Evolutionary conservation across 2,797 vertebrate species (phyloP).

Genomic region (Lycodopsis pacificus): DNA sequence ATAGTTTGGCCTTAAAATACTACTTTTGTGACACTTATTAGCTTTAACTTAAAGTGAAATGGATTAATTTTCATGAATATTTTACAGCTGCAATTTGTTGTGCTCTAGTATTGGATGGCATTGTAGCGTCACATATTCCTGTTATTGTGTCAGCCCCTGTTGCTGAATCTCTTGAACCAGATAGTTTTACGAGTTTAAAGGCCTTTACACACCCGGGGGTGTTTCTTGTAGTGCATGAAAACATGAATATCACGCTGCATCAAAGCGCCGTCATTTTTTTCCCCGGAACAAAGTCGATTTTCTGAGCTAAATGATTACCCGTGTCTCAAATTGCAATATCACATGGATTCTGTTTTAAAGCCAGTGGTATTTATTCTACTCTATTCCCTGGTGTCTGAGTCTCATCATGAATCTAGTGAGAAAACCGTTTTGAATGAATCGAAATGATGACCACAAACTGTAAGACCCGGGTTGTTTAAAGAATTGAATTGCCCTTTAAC

Average conservation of each 20-base stretch:
- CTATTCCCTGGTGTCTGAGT: neutral
- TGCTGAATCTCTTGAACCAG: neutral
- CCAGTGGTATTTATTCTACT: neutral
- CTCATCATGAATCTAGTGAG: neutral
- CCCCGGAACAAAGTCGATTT: neutral
- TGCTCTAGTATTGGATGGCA: neutral
- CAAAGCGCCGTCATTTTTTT: neutral
- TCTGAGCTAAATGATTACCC: neutral
- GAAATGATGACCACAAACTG: neutral
- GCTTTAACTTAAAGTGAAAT: neutral
- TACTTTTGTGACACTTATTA: neutral
- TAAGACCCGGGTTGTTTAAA: neutral
- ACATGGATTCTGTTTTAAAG: neutral
- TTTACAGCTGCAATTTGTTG: neutral
- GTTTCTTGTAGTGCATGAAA: neutral
- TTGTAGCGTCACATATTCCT: neutral
- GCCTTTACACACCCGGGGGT: neutral
- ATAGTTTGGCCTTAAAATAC: neutral
- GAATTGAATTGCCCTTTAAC: conserved; percentile 2
- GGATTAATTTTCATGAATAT: neutral
- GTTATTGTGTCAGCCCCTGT: neutral
- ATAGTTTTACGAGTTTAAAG: conserved; percentile 2
- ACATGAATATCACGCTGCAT: no score
- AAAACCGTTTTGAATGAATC: neutral
- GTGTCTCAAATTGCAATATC: neutral